Conservation (phyloP, 1,140 invertebrate species). For the Penaeus chinensis region DNA sequence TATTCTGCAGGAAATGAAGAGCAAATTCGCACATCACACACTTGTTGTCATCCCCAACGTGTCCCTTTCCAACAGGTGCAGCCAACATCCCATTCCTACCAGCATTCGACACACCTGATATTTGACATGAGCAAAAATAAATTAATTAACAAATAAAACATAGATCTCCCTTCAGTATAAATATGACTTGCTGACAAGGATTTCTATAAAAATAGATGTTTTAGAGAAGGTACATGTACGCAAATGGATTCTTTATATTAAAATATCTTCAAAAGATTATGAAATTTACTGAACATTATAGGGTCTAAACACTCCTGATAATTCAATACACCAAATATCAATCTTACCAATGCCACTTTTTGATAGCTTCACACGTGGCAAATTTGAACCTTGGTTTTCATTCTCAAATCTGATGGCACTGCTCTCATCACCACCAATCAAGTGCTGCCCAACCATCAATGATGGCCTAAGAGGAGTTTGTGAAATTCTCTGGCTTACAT, state of each 20-base stretch:
- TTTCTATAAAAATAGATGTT: background rate
- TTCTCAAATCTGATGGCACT: conserved; percentile 19
- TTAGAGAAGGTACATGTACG: no score
- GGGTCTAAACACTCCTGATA: no score
- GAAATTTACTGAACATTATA: no score
- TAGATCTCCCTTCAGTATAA: background rate
- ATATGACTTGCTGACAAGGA: background rate
- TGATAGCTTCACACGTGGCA: conserved; percentile 36
- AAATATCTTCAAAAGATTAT: no score
- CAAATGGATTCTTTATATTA: no score
- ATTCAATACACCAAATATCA: background rate
- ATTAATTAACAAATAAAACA: background rate
- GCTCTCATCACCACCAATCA: conserved; percentile 45
- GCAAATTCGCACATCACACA: conserved; percentile 87
- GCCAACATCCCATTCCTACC: conserved; percentile 38
- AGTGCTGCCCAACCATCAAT: background rate
- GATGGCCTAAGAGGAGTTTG: conserved; percentile 17
- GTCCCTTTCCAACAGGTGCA: conserved; percentile 43
- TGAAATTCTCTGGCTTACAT: background rate
- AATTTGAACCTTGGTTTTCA: background rate
- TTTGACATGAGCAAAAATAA: background rate
- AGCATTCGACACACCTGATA: conserved; percentile 43
- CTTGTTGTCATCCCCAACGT: conserved; percentile 66
- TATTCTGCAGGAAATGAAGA: conserved; percentile 81
- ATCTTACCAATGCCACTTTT: conserved; percentile 26